Evolutionary conservation across 2,888 invertebrate genomes (phyloP), one percentile per base, ranked within the genome.

Genomic region (Smittia sp.): DNA sequence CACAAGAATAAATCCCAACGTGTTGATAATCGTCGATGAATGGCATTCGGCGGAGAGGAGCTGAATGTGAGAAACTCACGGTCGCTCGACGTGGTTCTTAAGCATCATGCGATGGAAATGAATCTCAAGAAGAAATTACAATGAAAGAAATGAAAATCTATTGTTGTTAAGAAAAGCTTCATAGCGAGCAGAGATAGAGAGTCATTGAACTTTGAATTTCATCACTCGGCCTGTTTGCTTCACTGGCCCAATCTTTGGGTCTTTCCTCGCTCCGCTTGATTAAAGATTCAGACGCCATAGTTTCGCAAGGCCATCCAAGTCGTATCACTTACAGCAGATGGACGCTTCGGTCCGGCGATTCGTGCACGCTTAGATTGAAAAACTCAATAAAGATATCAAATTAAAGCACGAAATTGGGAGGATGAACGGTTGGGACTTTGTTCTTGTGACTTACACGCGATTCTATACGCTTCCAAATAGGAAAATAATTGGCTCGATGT

Each of bases 81-180:
- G 58, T 7, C 22, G 2, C 58, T 58, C 58, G 22, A 13, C 15
- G 63, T 22, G 22, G 22, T 58, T 58, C 22, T 18, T 18, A 58
- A 18, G 13, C 58, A 18, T 32, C 58, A 58, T 22, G 58, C 58
- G 58, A 58, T 58, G 20, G 22, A 58, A 46, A n/a, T 46, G 32
- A 32, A 46, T 46, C 22, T 58, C 18, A 3, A 58, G n/a, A 58
- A 58, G 13, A 15, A 63, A 24, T 27, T 27, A 63, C n/a, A 27
- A 63, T 58, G 13, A 58, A 63, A 24, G 63, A 63, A 63, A 63
- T 25, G 27, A 63, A 63, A 63, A 63, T 27, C 63, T 11, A 27
- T 63, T 63, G 63, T 63, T 25, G 63, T 2, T n/a, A 63, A 63
- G 15, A 27, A 63, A 25, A 63, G 22, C 6, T 15, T 58, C 13